Evolutionary conservation across 1,140 invertebrate species (phyloP), one percentile per base, ranked within the genome.

Genomic region (Saccostrea glomerata): DNA sequence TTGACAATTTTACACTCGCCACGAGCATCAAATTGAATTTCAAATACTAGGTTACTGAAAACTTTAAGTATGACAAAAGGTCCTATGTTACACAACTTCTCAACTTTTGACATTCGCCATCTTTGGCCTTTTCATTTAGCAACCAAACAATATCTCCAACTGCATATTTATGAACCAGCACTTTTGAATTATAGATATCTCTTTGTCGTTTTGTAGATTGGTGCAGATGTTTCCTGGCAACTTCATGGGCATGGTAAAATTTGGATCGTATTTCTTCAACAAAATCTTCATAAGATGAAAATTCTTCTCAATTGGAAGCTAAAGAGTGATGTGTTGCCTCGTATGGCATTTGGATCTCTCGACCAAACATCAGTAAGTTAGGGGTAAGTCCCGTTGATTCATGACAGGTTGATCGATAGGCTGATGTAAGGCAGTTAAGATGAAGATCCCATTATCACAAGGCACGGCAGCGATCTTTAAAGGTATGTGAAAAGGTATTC

Each of bases 381-480:
- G 91, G 90, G 2, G 89, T 89, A 2, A 89, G 36, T 0, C 87
- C 85, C 2, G 89, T 91, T 20, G 55, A 86, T 25, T 85, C 63
- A 84, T 91, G 54, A 0, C 47, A 55, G 0, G 90, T 90, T 6
- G 85, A 17, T n/a, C n/a, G n/a, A n/a, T n/a, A n/a, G n/a, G n/a
- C n/a, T n/a, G n/a, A n/a, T n/a, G n/a, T n/a, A n/a, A 92, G 54
- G 36, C 86, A 90, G 20, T 77, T 82, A 0, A 92, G 60, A 70
- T 90, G 63, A 0, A 82, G 15, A 73, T 92, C 90, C 91, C 87
- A 92, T 30, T 91, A 88, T 87, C 84, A 88, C 84, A n/a, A n/a
- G n/a, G n/a, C n/a, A n/a, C n/a, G n/a, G n/a, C n/a, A n/a, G n/a
- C n/a, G n/a, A n/a, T n/a, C n/a, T n/a, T n/a, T n/a, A n/a, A n/a